Base-by-base conservation (phyloP, 2,888 invertebrate genomes). In the Amphimallon solstitiale region DNA sequence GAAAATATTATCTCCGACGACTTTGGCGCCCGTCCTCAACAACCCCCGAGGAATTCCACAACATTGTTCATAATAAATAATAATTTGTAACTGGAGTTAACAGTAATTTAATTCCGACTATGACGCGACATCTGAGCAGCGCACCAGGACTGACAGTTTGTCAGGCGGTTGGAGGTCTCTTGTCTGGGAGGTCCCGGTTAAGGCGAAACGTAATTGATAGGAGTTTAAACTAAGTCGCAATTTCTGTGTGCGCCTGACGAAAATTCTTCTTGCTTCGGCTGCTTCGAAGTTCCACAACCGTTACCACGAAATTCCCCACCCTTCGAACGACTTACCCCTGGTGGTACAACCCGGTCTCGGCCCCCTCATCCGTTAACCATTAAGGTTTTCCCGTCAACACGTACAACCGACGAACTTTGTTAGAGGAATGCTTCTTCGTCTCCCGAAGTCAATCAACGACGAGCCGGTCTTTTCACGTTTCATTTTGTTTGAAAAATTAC, bases 141-240 rank as follows among this genome's bases (percentile, higher is more conserved):
- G 9, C 29, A n/a, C n/a, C n/a, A 9, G 45, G 45, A 45, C 45
- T 45, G 45, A 45, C 45, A 45, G 45, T 17, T 45, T 45, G 45
- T 45, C 45, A 19, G 45, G 5, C 45, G 19, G 10, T n/a, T 10
- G 45, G 29, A 29, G 29, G 29, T 29, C 29, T n/a, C n/a, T n/a
- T 29, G 29, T 45, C 15, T 45, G 19, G n/a, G n/a, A n/a, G n/a
- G n/a, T n/a, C n/a, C 45, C 19, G 10, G 45, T n/a, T 45, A 45
- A 45, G 45, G 19, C 45, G n/a, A 45, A 45, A 45, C 45, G 19
- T 45, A 45, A 45, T 45, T 45, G 45, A 45, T 45, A 45, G 45
- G 45, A 45, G 45, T 45, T 45, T 45, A 45, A 45, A 45, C 45
- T 45, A 45, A 45, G 15, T 17, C 45, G 19, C 45, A 17, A 19